Percentiles rank a stretch among this genome's conserved stretches.
Evolutionary conservation across 2,113 vertebrate genomes (phyloP).

Genomic region (Coreoperca whiteheadi): DNA sequence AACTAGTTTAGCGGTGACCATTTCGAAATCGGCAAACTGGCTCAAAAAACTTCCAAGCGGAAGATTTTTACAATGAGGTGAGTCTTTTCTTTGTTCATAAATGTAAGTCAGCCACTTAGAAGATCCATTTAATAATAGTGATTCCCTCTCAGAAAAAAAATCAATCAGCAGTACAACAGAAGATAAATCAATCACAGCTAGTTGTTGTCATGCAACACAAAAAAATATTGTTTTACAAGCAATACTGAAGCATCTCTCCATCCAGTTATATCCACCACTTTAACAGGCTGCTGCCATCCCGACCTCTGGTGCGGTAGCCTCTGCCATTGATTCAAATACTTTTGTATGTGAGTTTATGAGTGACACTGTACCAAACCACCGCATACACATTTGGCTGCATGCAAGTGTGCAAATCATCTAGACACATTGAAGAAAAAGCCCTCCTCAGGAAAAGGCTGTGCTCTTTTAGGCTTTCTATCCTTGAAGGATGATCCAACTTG

Average conservation of each 20-base stretch:
- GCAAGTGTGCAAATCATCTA: not conserved
- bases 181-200: not conserved
- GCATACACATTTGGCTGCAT: conserved; percentile 1
- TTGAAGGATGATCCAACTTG: conserved; percentile 32
- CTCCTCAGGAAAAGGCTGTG: not conserved
- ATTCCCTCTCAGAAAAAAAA: conserved; percentile 21
- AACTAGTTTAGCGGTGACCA: conserved; percentile 28
- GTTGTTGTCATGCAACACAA: not conserved
- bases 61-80: not conserved
- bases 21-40: conserved; percentile 17
- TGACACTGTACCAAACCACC: not conserved
- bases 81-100: conserved; percentile 4
- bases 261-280: not conserved
- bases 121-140: not conserved
- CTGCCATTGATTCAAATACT: not conserved
- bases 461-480: not conserved
- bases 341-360: not conserved
- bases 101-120: not conserved
- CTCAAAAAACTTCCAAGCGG: not conserved
- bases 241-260: not conserved
- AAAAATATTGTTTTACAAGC: not conserved
- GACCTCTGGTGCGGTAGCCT: not conserved
- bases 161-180: not conserved
- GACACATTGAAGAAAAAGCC: not conserved
- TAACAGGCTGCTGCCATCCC: not conserved